Base-by-base conservation (phyloP, 2,113 vertebrate species). In the Naja naja region DNA sequence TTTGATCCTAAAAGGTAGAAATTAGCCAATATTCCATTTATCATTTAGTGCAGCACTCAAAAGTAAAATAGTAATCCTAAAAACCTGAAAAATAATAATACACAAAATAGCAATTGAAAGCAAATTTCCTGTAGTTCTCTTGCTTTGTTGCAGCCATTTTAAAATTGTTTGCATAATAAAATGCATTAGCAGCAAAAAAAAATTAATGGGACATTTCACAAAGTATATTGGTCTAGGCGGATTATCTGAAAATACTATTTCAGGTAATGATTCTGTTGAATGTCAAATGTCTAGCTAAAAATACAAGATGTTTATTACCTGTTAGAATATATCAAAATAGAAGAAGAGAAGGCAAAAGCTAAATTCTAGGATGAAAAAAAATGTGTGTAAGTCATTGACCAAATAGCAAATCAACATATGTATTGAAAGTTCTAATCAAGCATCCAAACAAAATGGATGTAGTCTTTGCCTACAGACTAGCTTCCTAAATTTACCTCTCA, bases 191-290 rank as follows among this genome's bases (percentile, higher is more conserved):
- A 49, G 45, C 18, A 47, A 47, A 52, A 52, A 45, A 60, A 39
- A 91, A 39, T n/a, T 60, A 91, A 91, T 64, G 30, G 55, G 5
- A 87, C 11, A 64, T 34, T 91, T 45, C 54, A 87, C 43, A 87
- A 47, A 60, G 43, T 87, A 60, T 60, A 34, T 34, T 91, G 86
- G 87, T 91, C 16, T 30, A 52, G 45, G 27, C 60, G 30, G 55
- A 87, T 91, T 87, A 87, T 87, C 20, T 87, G 55, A 87, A 91
- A 56, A 52, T 27, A 87, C 55, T 64, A 87, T 87, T 87, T 58
- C 81, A 87, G 81, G 87, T 91, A 87, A 91, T 91, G 53, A 91
- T 49, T 87, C 90, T 58, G 27, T 47, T 56, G 54, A 91, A 91
- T 86, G 74, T 56, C 81, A 91, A 91, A 87, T 87, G 87, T 30